Conservation (phyloP, 2,113 vertebrate species). For the Megaceryle maxima region DNA sequence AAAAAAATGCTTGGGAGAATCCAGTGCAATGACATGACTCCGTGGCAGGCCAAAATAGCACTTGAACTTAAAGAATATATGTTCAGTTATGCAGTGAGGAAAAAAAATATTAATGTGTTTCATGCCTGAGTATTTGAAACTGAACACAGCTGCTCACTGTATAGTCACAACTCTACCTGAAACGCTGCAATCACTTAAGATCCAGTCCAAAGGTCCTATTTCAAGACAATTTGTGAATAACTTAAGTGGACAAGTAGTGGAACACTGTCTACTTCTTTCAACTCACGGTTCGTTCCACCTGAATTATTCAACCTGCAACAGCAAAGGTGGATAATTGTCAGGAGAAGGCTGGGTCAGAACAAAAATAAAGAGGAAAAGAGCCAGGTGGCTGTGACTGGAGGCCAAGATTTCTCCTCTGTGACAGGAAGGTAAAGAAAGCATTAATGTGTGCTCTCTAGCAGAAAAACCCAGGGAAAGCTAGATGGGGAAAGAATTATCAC, state of each 20-base stretch:
- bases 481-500: background rate
- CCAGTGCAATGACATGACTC: constrained; percentile 51
- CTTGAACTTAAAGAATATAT: constrained; percentile 61
- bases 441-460: background rate
- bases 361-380: constrained; percentile 12
- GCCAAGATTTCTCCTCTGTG: background rate
- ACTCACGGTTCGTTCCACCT: constrained; percentile 29
- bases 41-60: constrained; percentile 31
- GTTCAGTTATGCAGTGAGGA: constrained; percentile 24
- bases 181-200: background rate
- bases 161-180: background rate
- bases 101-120: constrained; percentile 23
- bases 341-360: background rate
- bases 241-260: constrained; percentile 38
- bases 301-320: constrained; percentile 36
- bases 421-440: background rate
- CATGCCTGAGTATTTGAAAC: constrained; percentile 36
- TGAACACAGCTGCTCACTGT: background rate
- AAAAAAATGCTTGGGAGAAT: constrained; percentile 20
- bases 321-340: background rate
- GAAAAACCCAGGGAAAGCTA: background rate
- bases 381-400: background rate
- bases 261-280: constrained; percentile 27
- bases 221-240: constrained; percentile 20
- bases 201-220: background rate